Evolutionary conservation across 2,797 vertebrate species (phyloP).

Genomic region (Sebastes oblongus): DNA sequence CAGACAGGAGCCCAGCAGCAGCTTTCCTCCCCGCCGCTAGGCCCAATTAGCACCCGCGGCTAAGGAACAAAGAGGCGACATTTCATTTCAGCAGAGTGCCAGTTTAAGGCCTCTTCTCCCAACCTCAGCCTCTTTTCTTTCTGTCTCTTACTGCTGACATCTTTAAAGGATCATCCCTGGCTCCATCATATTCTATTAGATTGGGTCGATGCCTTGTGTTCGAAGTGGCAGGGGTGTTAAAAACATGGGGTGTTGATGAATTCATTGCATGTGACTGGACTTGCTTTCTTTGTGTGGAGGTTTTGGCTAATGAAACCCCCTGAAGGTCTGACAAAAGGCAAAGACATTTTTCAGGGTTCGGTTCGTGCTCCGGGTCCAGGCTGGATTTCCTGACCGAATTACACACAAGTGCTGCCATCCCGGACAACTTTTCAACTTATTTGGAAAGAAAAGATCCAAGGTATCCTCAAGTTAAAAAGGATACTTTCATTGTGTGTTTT

Average conservation of each 20-base stretch:
- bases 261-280: constrained; percentile 81
- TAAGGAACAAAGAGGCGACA: constrained; percentile 80
- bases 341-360: constrained; percentile 63
- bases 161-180: constrained; percentile 77
- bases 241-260: constrained; percentile 82
- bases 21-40: constrained; percentile 73
- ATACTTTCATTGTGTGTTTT: background rate
- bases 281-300: constrained; percentile 70
- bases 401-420: background rate
- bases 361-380: constrained; percentile 4
- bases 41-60: constrained; percentile 79
- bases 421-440: constrained; percentile 20
- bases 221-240: constrained; percentile 72
- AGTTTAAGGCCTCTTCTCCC: constrained; percentile 81
- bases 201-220: constrained; percentile 79
- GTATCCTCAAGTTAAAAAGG: background rate
- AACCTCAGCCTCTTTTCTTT: constrained; percentile 67
- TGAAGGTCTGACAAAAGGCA: constrained; percentile 70
- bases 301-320: constrained; percentile 74
- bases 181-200: constrained; percentile 72
- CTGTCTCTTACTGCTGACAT: constrained; percentile 80
- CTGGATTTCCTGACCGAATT: constrained; percentile 25
- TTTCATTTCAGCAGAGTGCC: constrained; percentile 81
- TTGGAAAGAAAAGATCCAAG: background rate
- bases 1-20: constrained; percentile 78